A percentile compares a stretch with the other conserved stretches of the same genome.
These are phyloP conservation scores for Hydractinia symbiolongicarpus DNA, from an alignment of 30 jellyfish, hydroid and myxozoan species.

Conservation along the genomic window DNA sequence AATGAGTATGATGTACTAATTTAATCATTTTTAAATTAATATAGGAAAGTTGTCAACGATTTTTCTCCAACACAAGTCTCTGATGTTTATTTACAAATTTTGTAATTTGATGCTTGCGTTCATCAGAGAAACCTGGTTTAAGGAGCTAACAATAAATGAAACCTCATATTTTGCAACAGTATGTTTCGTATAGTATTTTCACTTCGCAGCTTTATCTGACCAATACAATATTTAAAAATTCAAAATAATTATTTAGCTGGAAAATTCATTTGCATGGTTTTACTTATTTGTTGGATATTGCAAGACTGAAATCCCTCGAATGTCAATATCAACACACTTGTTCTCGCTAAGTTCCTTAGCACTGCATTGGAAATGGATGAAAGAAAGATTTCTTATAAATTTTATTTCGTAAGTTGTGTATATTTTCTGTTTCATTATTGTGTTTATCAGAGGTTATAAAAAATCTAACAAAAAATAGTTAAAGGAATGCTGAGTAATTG, in stretches of 20 bases:
- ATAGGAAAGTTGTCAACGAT: constrained; percentile 2
- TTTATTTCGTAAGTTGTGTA: too few species aligned
- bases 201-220: too few species aligned
- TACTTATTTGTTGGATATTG: background rate
- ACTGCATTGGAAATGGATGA: constrained; percentile 26
- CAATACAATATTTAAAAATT: too few species aligned
- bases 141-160: background rate
- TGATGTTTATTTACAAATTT: constrained; percentile 4
- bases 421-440: too few species aligned
- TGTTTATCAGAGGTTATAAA: too few species aligned
- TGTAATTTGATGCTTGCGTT: background rate
- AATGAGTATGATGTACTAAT: background rate
- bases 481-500: too few species aligned
- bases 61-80: background rate
- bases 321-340: background rate
- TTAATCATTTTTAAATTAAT: background rate
- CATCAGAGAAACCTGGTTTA: background rate
- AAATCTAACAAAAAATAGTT: too few species aligned
- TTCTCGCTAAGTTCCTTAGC: background rate
- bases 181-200: background rate
- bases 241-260: constrained; percentile 2
- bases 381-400: background rate
- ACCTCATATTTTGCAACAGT: constrained; percentile 9
- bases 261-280: constrained; percentile 18
- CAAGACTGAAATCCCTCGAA: constrained; percentile 3